Conservation (phyloP, 1,140 invertebrate species). For the Chelonus insularis region DNA sequence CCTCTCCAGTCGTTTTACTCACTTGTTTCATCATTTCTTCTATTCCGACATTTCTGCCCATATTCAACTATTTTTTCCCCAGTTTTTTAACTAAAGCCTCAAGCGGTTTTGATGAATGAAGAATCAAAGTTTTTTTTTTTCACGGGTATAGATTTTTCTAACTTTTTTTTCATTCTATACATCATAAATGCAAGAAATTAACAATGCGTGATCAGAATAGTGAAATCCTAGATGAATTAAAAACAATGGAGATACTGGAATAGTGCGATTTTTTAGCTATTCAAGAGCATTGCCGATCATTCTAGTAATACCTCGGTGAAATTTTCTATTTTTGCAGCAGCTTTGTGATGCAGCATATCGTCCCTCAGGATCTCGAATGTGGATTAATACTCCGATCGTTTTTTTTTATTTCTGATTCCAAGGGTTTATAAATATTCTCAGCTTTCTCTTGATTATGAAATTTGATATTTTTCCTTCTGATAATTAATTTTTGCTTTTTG, state of each 20-base stretch:
- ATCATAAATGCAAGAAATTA: background rate
- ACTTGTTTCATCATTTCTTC: background rate
- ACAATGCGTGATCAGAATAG: background rate
- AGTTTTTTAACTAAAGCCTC: background rate
- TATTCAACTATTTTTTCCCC: background rate
- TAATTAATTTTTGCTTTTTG: too few species aligned
- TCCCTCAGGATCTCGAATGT: background rate
- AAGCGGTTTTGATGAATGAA: constrained; percentile 9
- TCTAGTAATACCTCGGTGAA: background rate
- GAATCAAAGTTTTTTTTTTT: constrained; percentile 6
- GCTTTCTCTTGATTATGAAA: too few species aligned
- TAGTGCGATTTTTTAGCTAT: background rate
- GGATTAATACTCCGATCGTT: background rate
- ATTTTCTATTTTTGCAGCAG: background rate
- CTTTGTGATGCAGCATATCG: background rate
- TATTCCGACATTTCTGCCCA: background rate
- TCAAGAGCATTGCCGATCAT: constrained; percentile 1
- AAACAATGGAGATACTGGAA: constrained; percentile 2
- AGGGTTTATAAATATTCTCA: too few species aligned
- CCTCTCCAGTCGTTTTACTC: background rate
- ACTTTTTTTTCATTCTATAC: background rate
- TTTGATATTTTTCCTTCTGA: too few species aligned
- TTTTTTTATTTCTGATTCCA: background rate
- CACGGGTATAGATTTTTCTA: background rate
- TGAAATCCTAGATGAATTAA: background rate